Percentiles rank a stretch among this genome's conserved stretches.
Evolutionary conservation across 2,888 invertebrate genomes (phyloP).

Genomic region (Spisula solida): DNA sequence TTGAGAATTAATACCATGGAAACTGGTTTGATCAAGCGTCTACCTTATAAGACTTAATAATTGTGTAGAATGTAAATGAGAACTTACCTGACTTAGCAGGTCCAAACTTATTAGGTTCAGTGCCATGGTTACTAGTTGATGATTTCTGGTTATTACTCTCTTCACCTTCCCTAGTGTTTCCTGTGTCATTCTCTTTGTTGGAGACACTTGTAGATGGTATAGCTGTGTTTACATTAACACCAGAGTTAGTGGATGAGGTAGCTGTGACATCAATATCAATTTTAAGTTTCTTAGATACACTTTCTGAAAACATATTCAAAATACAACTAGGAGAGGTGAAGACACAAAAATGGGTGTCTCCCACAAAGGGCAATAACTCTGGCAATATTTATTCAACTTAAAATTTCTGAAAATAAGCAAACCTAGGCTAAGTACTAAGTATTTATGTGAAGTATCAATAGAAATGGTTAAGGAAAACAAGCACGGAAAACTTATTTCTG

Average conservation of each 20-base stretch:
- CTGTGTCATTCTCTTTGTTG: conserved; percentile 25
- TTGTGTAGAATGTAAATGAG: no score
- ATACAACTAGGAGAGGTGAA: no score
- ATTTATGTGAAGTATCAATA: no score
- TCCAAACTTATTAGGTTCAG: neutral
- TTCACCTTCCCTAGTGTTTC: neutral
- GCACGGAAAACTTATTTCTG: no score
- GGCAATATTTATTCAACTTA: no score
- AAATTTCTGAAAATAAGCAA: no score
- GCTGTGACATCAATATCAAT: conserved; percentile 36
- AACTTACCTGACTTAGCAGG: conserved; percentile 11
- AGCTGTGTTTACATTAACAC: neutral
- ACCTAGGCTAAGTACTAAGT: neutral
- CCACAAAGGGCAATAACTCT: conserved; percentile 9
- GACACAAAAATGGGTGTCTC: neutral
- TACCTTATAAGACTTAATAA: no score
- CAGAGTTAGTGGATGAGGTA: neutral
- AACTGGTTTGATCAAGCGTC: no score
- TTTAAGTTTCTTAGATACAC: conserved; percentile 60
- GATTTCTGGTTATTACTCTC: neutral
- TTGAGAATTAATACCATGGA: no score
- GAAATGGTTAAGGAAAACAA: no score
- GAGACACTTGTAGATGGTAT: conserved; percentile 3
- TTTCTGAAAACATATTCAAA: conserved; percentile 28
- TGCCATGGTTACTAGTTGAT: neutral